phyloP scores from a whole-genome alignment of 2,888 invertebrate genomes.

The Noctuana brunneofusca region DNA sequence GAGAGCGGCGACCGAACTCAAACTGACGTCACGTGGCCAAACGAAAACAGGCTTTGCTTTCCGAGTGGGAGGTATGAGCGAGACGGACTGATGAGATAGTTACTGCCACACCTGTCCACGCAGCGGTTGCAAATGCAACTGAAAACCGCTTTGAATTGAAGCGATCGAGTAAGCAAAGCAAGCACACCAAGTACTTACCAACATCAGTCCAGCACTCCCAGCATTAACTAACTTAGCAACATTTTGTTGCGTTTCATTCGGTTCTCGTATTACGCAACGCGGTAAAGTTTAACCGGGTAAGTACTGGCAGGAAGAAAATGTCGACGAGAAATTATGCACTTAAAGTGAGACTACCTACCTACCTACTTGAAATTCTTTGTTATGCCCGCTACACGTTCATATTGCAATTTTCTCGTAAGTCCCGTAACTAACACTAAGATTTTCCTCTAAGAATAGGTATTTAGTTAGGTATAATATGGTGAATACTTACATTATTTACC shows the following conservation, averaged over 20 bases:
- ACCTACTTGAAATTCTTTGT: conserved; percentile 49
- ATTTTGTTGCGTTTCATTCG: conserved; percentile 44
- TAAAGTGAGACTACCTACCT: conserved; percentile 40
- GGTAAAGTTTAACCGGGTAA: conserved; percentile 46
- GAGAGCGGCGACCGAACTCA: conserved; percentile 64
- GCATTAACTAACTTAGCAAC: background rate
- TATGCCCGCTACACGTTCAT: conserved; percentile 5
- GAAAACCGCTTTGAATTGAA: conserved; percentile 39
- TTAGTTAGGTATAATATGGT: too few species aligned
- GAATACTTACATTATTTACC: too few species aligned
- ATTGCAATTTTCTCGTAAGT: conserved; percentile 10
- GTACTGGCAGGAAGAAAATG: conserved; percentile 53
- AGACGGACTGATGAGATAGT: conserved; percentile 44
- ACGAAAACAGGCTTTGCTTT: conserved; percentile 39
- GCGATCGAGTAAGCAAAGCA: conserved; percentile 42
- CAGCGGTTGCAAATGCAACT: conserved; percentile 37
- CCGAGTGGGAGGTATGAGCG: conserved; percentile 42
- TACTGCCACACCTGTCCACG: conserved; percentile 66
- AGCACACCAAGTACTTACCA: too few species aligned
- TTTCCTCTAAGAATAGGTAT: background rate
- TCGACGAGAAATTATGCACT: conserved; percentile 46
- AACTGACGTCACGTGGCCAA: conserved; percentile 56
- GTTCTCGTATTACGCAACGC: conserved; percentile 49
- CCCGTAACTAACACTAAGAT: background rate
- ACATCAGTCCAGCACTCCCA: too few species aligned